phyloP scores from a whole-genome alignment of 2,113 vertebrate genomes.

The Gnathonemus echidnorhynchus region DNA sequence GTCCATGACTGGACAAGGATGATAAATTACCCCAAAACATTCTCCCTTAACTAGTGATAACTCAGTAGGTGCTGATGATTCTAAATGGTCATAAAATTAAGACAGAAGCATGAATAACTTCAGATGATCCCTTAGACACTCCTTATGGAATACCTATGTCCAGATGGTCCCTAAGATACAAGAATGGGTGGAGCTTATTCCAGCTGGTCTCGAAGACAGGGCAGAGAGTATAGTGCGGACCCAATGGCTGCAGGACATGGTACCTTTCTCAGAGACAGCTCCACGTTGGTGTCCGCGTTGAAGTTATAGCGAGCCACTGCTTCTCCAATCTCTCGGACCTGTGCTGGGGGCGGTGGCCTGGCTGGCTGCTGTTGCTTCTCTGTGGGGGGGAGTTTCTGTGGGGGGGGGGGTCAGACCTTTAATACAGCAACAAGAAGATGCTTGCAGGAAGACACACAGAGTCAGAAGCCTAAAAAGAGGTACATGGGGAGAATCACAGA shows the following conservation, averaged over 20 bases:
- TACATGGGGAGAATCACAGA: not conserved
- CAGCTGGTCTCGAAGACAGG: not conserved
- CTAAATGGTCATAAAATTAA: not conserved
- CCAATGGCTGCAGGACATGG: not conserved
- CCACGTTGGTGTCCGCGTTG: slow-evolving; percentile 91
- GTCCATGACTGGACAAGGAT: not conserved
- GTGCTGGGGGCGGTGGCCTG: slow-evolving; percentile 87
- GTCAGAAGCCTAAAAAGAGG: not conserved
- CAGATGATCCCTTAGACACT: not conserved
- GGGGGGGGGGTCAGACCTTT: not conserved
- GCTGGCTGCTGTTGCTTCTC: slow-evolving; percentile 89
- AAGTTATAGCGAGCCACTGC: slow-evolving; percentile 92
- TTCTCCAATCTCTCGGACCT: slow-evolving; percentile 88
- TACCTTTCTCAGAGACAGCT: slow-evolving; percentile 92
- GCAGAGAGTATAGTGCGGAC: not conserved
- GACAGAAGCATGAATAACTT: not conserved
- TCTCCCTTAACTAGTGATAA: not conserved
- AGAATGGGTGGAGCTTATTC: not conserved
- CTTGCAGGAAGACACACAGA: not conserved
- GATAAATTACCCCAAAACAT: not conserved
- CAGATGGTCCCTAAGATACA: not conserved
- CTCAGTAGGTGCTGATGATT: not conserved
- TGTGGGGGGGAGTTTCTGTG: slow-evolving; percentile 72
- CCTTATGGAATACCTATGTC: not conserved
- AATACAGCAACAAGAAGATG: not conserved